phyloP scores from a whole-genome alignment of 2,888 invertebrate species.

The Strigamia maritima region DNA sequence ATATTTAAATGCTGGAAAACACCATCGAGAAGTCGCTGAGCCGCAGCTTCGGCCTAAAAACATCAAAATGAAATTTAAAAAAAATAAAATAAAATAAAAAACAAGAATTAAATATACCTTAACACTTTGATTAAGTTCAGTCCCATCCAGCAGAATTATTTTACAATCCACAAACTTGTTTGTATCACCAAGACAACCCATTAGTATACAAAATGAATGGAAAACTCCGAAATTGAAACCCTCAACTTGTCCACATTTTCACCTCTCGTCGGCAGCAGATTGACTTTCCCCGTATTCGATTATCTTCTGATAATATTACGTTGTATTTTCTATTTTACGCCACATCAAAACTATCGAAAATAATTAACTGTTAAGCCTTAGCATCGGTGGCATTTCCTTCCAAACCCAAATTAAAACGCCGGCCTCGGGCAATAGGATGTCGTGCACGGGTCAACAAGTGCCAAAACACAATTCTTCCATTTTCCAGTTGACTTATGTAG shows the following conservation, averaged over 20 bases:
- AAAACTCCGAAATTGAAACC: not conserved
- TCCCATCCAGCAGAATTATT: conserved; percentile 82
- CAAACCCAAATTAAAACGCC: not conserved
- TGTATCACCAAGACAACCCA: conserved; percentile 54
- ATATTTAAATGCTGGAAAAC: conserved; percentile 89
- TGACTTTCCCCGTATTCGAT: too few species aligned
- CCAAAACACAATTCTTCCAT: too few species aligned
- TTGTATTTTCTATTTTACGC: too few species aligned
- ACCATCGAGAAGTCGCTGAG: conserved; percentile 85
- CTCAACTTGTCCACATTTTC: too few species aligned
- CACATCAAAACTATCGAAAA: too few species aligned
- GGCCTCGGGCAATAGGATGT: too few species aligned
- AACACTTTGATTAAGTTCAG: too few species aligned
- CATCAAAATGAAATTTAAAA: conserved; percentile 46
- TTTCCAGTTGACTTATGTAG: too few species aligned
- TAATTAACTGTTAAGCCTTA: not conserved
- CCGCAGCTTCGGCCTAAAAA: conserved; percentile 81
- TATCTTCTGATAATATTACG: too few species aligned
- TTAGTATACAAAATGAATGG: conserved; percentile 43
- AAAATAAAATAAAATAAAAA: conserved; percentile 43
- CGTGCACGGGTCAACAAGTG: not conserved
- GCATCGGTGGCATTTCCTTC: conserved; percentile 21
- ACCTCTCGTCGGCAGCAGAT: too few species aligned
- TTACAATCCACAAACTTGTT: conserved; percentile 63
- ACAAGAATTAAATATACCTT: conserved; percentile 61